Percentiles rank a stretch among this genome's conserved stretches.
phyloP scores from a whole-genome alignment of 2,113 vertebrate species.

The Columbina picui region DNA sequence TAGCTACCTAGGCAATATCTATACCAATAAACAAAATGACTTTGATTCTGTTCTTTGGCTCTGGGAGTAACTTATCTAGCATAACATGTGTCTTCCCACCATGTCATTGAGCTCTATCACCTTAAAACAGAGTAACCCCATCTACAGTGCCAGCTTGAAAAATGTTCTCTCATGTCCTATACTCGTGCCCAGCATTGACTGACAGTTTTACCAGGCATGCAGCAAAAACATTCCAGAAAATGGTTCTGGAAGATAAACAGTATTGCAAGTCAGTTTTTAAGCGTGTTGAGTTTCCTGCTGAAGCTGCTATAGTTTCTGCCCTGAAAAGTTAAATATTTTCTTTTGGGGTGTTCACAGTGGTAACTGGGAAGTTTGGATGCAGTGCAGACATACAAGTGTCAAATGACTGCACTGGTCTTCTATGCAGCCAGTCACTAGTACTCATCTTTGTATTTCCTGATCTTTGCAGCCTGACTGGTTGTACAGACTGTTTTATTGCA shows the following conservation, averaged over 20 bases:
- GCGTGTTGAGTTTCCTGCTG: background rate
- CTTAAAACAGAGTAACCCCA: background rate
- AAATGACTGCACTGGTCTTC: background rate
- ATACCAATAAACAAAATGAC: background rate
- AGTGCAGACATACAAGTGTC: background rate
- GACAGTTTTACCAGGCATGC: background rate
- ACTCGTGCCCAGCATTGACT: background rate
- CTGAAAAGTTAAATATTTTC: background rate
- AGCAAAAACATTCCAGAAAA: background rate
- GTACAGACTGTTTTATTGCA: background rate
- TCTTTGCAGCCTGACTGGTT: background rate
- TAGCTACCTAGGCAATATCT: background rate
- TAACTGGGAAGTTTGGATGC: background rate
- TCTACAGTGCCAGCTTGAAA: background rate
- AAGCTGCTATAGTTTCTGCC: background rate
- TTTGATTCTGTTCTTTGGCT: background rate
- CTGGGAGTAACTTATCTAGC: background rate
- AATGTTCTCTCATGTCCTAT: background rate
- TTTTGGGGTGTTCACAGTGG: fast-evolving
- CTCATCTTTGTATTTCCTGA: background rate
- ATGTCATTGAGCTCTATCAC: background rate
- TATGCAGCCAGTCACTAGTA: background rate
- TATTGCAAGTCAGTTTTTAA: background rate
- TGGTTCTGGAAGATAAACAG: background rate
- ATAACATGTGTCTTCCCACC: background rate